Evolutionary conservation across 2,113 vertebrate genomes (phyloP).

Genomic region (Amblyopsis rosae): DNA sequence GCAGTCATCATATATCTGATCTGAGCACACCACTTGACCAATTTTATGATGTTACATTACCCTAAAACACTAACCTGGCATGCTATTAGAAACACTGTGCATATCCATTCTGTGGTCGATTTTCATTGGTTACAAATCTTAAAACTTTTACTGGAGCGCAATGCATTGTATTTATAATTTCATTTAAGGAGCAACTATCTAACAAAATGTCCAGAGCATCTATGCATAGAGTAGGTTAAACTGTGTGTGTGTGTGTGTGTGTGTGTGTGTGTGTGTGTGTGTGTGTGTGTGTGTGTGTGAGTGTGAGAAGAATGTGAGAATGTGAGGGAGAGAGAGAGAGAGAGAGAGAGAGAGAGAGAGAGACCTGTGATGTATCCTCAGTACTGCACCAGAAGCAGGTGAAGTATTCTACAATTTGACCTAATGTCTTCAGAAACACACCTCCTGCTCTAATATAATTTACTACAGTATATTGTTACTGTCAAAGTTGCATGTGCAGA

Average conservation of each 20-base stretch:
- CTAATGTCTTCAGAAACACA: not conserved
- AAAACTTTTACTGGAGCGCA: conserved; percentile 22
- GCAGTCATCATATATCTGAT: conserved; percentile 71
- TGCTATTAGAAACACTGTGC: conserved; percentile 35
- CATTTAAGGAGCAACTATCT: not conserved
- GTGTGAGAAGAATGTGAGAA: too few relatives aligned
- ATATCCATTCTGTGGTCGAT: not conserved
- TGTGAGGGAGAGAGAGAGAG: too few relatives aligned
- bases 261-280: too few relatives aligned
- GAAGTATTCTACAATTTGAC: not conserved
- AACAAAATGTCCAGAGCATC: not conserved
- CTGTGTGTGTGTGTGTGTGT: not conserved
- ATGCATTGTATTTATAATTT: not conserved
- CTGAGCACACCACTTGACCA: conserved; percentile 65
- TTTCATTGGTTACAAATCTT: conserved; percentile 34
- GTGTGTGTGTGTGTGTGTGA: too few relatives aligned
- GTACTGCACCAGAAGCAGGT: not conserved
- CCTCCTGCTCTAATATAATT: not conserved
- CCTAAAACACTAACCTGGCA: conserved; percentile 57
- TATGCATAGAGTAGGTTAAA: not conserved
- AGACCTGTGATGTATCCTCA: not conserved
- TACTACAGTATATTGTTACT: conserved; percentile 8
- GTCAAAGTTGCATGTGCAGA: conserved; percentile 1
- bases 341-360: too few relatives aligned
- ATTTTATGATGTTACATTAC: conserved; percentile 73